Evolutionary conservation across 2,888 invertebrate genomes (phyloP).

Genomic region (Micoletzkya japonica): DNA sequence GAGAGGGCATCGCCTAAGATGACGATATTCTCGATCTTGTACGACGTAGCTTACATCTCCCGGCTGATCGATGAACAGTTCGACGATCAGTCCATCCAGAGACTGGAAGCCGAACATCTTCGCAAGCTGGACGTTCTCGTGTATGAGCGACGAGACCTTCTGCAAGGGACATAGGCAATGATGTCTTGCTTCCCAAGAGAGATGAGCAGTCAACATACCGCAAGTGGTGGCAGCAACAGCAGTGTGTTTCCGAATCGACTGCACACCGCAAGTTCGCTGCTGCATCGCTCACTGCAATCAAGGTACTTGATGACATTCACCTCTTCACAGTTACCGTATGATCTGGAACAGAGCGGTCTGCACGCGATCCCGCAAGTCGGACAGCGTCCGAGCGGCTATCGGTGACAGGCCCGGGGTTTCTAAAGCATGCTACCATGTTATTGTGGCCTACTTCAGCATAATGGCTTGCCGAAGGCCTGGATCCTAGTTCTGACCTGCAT

Average conservation of each 20-base stretch:
- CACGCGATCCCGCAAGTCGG: slow-evolving; percentile 48
- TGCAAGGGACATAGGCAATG: slow-evolving; percentile 26
- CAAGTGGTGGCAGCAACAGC: slow-evolving; percentile 56
- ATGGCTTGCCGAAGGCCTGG: neutral
- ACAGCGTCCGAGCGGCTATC: slow-evolving; percentile 38
- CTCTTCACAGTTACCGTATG: slow-evolving; percentile 16
- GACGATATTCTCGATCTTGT: neutral
- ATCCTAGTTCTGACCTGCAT: slow-evolving; percentile 40
- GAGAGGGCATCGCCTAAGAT: neutral
- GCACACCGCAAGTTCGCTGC: slow-evolving; percentile 45
- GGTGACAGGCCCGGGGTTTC: slow-evolving; percentile 40
- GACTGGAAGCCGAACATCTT: slow-evolving; percentile 56
- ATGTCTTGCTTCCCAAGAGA: neutral
- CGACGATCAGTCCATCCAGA: slow-evolving; percentile 55
- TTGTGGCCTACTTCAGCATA: neutral
- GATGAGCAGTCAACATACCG: slow-evolving; percentile 33
- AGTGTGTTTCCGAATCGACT: slow-evolving; percentile 58
- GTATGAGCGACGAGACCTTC: slow-evolving; percentile 55
- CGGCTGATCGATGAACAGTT: slow-evolving; percentile 46
- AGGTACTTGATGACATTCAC: neutral
- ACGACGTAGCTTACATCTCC: neutral
- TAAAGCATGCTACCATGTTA: slow-evolving; percentile 5
- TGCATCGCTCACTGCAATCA: neutral
- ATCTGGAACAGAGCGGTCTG: slow-evolving; percentile 56
- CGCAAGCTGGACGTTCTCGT: slow-evolving; percentile 59